Conservation (phyloP, 1,140 invertebrate genomes). For the Trichonephila clavata region DNA sequence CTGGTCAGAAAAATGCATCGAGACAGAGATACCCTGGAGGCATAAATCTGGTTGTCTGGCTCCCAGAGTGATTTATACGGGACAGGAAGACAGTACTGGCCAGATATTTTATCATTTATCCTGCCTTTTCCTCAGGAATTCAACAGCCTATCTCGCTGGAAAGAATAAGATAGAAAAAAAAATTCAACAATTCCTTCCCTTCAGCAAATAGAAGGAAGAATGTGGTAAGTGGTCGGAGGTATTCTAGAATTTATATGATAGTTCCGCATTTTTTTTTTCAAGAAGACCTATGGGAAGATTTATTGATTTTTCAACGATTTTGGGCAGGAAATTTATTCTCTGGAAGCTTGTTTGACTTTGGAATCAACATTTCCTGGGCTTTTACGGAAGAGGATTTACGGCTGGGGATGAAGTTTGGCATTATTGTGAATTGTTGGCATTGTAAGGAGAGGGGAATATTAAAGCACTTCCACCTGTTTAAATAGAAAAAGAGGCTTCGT, state of each 20-base stretch:
- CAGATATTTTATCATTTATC: slow-evolving; percentile 72
- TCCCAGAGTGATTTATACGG: slow-evolving; percentile 63
- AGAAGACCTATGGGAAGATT: slow-evolving; percentile 55
- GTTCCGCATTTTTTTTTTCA: slow-evolving; percentile 21
- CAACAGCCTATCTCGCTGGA: slow-evolving; percentile 53
- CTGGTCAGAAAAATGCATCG: slow-evolving; percentile 73
- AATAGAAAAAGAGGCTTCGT: not conserved
- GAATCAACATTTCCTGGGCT: slow-evolving; percentile 68
- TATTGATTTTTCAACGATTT: slow-evolving; percentile 75
- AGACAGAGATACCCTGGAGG: slow-evolving; percentile 60
- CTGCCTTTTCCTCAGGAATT: slow-evolving; percentile 61
- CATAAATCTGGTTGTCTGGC: slow-evolving; percentile 72
- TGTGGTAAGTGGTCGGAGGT: slow-evolving; percentile 69
- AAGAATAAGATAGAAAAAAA: slow-evolving; percentile 62
- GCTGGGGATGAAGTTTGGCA: slow-evolving; percentile 39
- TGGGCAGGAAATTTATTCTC: slow-evolving; percentile 69
- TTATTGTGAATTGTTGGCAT: slow-evolving; percentile 57
- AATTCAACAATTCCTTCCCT: not conserved
- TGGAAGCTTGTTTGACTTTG: slow-evolving; percentile 71
- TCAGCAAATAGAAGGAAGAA: slow-evolving; percentile 71
- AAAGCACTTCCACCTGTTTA: slow-evolving; percentile 48
- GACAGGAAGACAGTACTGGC: slow-evolving; percentile 69
- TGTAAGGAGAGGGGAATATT: slow-evolving; percentile 17
- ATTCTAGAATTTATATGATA: slow-evolving; percentile 68
- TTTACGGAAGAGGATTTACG: slow-evolving; percentile 63